These are phyloP conservation scores for Brachypteracias leptosomus DNA, from an alignment of 2,113 vertebrate species.

Conservation along the genomic window DNA sequence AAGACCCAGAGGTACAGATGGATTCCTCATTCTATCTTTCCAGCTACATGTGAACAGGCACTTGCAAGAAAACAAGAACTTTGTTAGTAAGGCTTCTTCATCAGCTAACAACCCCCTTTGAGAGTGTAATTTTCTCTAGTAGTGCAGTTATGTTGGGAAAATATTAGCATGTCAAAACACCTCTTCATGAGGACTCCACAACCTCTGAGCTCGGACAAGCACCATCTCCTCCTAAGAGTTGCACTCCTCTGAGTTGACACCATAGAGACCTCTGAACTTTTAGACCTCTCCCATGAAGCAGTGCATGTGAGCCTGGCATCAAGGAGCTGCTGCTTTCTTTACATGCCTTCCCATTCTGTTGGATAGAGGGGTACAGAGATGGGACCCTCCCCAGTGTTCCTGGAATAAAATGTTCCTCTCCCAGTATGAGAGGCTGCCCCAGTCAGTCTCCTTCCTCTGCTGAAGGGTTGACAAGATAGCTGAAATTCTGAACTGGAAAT, in stretches of 20 bases:
- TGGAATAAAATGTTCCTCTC: neutral
- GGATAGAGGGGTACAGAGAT: neutral
- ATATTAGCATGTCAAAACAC: neutral
- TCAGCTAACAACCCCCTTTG: neutral
- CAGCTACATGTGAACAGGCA: neutral
- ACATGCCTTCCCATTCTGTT: neutral
- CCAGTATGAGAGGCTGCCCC: neutral
- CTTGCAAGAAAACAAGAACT: neutral
- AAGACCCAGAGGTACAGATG: neutral
- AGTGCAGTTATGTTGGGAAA: neutral
- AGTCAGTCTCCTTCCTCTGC: neutral
- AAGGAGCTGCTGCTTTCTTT: neutral
- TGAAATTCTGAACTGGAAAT: neutral
- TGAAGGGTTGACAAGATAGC: neutral
- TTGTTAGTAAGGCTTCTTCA: neutral
- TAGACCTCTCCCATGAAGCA: neutral
- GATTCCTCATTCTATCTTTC: neutral
- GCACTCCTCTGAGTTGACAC: neutral
- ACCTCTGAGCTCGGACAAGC: neutral
- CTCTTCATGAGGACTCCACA: neutral
- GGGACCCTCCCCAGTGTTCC: neutral
- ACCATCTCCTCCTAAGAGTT: neutral
- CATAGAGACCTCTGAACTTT: neutral
- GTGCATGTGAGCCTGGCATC: neutral
- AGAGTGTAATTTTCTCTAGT: neutral